These are phyloP conservation scores for Trachelus tabidus DNA, from an alignment of 2,888 invertebrate genomes.

Conservation along the genomic window DNA sequence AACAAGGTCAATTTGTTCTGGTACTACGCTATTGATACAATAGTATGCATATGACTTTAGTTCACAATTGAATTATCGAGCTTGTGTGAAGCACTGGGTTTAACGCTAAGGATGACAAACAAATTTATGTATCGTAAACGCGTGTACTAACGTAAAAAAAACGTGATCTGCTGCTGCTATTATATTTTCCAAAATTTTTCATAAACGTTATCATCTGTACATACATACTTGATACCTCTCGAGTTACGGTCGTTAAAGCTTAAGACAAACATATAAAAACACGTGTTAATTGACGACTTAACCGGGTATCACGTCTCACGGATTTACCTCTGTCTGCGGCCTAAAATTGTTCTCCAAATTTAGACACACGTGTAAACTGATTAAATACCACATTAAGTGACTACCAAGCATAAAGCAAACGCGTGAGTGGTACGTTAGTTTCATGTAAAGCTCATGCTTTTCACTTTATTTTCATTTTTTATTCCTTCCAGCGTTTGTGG, in stretches of 20 bases:
- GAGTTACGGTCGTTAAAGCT: not conserved
- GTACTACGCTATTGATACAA: not conserved
- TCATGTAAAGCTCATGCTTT: not conserved
- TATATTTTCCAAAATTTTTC: not conserved
- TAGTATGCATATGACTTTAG: not conserved
- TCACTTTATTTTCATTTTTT: not conserved
- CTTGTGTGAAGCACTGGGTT: not conserved
- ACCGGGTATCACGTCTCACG: too few species aligned
- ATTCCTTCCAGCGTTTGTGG: not conserved
- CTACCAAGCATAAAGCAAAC: too few species aligned
- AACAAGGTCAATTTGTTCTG: not conserved
- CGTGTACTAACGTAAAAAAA: too few species aligned
- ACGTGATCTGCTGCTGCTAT: not conserved
- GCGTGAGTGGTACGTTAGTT: not conserved
- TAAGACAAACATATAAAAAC: not conserved
- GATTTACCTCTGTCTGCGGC: too few species aligned
- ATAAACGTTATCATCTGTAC: not conserved
- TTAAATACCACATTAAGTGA: too few species aligned
- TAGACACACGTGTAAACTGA: too few species aligned
- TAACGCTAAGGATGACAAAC: not conserved
- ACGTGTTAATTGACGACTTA: not conserved
- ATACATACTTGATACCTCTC: not conserved
- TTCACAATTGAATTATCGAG: not conserved
- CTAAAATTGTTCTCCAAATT: too few species aligned
- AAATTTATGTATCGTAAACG: not conserved